Base-by-base conservation (phyloP, 2,113 vertebrate species). In the Syngnathoides biaculeatus region DNA sequence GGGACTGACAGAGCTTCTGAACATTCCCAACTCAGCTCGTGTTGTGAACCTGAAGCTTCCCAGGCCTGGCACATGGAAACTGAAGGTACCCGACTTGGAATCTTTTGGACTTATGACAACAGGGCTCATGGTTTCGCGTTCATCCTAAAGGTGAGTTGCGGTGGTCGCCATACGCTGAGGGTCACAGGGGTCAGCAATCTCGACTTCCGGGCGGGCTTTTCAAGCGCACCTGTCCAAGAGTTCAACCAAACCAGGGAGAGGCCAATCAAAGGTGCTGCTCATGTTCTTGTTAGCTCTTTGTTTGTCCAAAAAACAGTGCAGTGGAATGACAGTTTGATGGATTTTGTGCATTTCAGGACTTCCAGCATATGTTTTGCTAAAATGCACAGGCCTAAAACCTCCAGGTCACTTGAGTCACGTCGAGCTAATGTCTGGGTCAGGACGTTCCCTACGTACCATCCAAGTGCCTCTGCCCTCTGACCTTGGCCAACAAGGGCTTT, bases 11-110 rank as follows among this genome's bases (percentile, higher is more conserved):
- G 92, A 97, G 35, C 93, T 98, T 42, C 80, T 98, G 72, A 94
- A 84, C 81, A 97, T 98, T 81, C 96, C 95, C 17, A 95, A 98
- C 86, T 98, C 96, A 0, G 96, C 95, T 69, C 61, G 89, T 64
- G 92, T 98, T 13, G 90, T 98, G 74, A 93, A 92, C 2, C 65
- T 98, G 48, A 96, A 96, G 81, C 94, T 94, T 58, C 90, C 92
- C 2, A 84, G 89, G 73, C 92, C 95, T 0, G 96, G 96, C 65
- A 83, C 77, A 0, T 98, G 96, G 96, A 91, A 78, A 42, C 84
- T 98, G 73, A 98, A 93, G 93, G 96, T 98, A 89, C 52, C 13
- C 11, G 4, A 61, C 26, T 45, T 0, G 8, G 40, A 48, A 72
- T 24, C 15, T 55, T 27, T 61, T 11, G 66, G 14, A 43, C 26